Conservation (phyloP, 2,113 vertebrate species). For the Piprites chloris region DNA sequence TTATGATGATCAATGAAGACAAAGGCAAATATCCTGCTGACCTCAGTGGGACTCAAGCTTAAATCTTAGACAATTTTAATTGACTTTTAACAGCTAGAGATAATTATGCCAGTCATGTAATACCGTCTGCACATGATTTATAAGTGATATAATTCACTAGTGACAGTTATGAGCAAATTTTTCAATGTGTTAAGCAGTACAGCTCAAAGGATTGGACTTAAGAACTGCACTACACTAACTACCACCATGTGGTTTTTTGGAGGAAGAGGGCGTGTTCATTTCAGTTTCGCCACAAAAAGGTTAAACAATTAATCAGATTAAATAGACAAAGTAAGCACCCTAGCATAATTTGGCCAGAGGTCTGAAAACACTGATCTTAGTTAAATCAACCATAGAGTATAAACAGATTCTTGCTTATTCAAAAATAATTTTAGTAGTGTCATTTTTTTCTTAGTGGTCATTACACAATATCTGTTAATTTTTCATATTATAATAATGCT, state of each 20-base stretch:
- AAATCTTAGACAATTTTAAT: background rate
- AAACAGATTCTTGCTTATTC: background rate
- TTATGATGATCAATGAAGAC: background rate
- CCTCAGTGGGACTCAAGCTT: background rate
- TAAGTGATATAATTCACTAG: background rate
- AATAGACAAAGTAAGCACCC: background rate
- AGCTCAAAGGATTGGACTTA: background rate
- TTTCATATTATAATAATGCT: background rate
- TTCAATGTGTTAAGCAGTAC: background rate
- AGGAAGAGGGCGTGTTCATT: background rate
- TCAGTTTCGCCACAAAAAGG: background rate
- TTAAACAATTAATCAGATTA: background rate
- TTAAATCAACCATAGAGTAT: background rate
- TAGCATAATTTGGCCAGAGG: background rate
- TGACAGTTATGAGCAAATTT: fast-evolving
- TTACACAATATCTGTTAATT: background rate
- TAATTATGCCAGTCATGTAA: background rate
- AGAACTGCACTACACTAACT: background rate
- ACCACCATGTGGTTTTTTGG: fast-evolving
- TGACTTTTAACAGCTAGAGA: background rate
- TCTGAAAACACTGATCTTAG: background rate
- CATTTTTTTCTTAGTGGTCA: background rate
- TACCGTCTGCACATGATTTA: background rate
- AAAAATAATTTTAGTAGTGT: background rate
- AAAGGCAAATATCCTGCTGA: background rate